Percentiles rank a stretch among this genome's conserved stretches.
Conservation (phyloP, 1,140 invertebrate genomes). For the Pomacea maculata region DNA sequence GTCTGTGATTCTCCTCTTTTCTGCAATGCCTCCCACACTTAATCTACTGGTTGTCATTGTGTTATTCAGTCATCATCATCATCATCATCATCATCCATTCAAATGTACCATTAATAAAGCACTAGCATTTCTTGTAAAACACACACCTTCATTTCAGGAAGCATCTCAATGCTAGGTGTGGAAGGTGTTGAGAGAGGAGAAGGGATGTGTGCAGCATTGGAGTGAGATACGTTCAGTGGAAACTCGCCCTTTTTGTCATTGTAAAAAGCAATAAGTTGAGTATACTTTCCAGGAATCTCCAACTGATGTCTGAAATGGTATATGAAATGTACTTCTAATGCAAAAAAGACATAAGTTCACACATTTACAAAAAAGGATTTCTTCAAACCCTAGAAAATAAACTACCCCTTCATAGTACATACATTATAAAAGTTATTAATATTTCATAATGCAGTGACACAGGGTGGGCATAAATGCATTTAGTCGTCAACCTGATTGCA, state of each 20-base stretch:
- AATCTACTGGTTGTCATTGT: too few relatives aligned
- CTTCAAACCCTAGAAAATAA: too few relatives aligned
- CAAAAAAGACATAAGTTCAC: too few relatives aligned
- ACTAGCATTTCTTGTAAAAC: neutral
- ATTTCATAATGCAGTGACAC: neutral
- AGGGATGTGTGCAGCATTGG: slow-evolving; percentile 15
- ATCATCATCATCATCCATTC: too few relatives aligned
- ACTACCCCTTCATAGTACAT: too few relatives aligned
- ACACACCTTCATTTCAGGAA: slow-evolving; percentile 60
- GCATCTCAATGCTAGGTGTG: slow-evolving; percentile 48
- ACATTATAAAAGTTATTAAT: neutral
- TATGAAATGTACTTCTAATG: slow-evolving; percentile 5
- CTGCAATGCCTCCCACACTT: too few relatives aligned
- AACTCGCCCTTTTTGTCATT: slow-evolving; percentile 60
- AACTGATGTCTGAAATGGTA: slow-evolving; percentile 61
- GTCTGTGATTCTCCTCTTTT: too few relatives aligned
- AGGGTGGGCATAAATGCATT: too few relatives aligned
- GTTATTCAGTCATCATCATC: too few relatives aligned
- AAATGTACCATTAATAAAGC: neutral
- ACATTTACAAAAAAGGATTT: too few relatives aligned
- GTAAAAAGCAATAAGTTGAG: slow-evolving; percentile 63
- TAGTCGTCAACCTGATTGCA: too few relatives aligned
- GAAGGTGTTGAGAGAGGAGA: slow-evolving; percentile 43
- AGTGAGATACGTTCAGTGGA: slow-evolving; percentile 26
- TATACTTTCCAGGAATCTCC: slow-evolving; percentile 63